Base-by-base conservation (phyloP, 35 echinoderm and acorn worm genomes). In the Stichopus chloronotus region DNA sequence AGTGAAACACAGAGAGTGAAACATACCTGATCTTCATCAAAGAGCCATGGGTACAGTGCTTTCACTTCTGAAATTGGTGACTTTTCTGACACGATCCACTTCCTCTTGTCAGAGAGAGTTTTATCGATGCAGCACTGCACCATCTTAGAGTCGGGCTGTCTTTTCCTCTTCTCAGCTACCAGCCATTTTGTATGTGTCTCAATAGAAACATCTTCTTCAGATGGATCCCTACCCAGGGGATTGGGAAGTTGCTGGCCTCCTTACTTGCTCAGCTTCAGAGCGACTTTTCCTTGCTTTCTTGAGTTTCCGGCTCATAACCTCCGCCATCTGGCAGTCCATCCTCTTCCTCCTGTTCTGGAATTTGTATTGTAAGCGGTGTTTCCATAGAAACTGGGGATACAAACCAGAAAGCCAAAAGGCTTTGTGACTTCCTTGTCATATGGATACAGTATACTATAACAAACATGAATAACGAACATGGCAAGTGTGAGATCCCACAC, bases 301-400 rank as follows among this genome's bases (percentile, higher is more conserved):
- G 4, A 56, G 17, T 17, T 63, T 87, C 55, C 23, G 59, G 54
- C 17, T 57, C 84, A 58, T 14, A 16, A 59, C 55, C 5, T 8
- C 84, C 1, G 1, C 55, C 7, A 87, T 87, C 8, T 24, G 57
- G 55, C 5, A 11, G 84, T 87, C 83, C 55, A 23, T 0, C 54
- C 83, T 13, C 19, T 87, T 87, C 11, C 83, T 17, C 52, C 22
- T 23, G 55, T 87, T 87, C 0, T 55, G 56, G 19, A 87, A 87
- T 58, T 87, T 87, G 58, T 87, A 87, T 55, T 87, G 83, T 9
- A 87, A n/a, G n/a, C n/a, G n/a, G 3, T 87, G 56, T n/a, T 87
- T 87, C 83, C 83, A 87, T 19, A 87, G 56, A 0, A 24, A 14
- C 58, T 61, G 54, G 16, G 30, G 4, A 63, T 12, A 63, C 60